Evolutionary conservation across 2,888 invertebrate species (phyloP).

Genomic region (Scaptomyza flava): DNA sequence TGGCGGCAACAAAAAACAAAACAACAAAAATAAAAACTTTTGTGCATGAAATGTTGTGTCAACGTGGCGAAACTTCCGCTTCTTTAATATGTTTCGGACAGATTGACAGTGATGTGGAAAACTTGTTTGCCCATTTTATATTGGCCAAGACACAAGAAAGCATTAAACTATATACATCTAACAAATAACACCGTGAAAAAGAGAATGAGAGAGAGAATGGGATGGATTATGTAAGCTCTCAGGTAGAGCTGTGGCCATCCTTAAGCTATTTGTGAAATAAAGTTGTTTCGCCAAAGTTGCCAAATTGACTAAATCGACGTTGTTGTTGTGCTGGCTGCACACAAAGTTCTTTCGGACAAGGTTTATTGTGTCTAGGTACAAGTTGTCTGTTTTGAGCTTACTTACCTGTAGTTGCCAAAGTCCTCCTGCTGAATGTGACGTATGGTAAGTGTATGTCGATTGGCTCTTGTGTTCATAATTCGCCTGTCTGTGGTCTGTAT

Average conservation of each 20-base stretch:
- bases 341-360: conserved; percentile 33
- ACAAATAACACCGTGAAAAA: conserved; percentile 37
- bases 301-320: conserved; percentile 69
- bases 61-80: conserved; percentile 81
- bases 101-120: conserved; percentile 82
- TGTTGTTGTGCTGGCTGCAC: conserved; percentile 29
- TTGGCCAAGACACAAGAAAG: conserved; percentile 49
- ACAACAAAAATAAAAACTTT: conserved; percentile 50
- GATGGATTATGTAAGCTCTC: conserved; percentile 19
- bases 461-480: conserved; percentile 89
- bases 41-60: conserved; percentile 76
- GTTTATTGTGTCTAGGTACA: conserved; percentile 41
- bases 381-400: conserved; percentile 28
- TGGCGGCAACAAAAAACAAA: conserved; percentile 26
- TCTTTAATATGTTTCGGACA: conserved; percentile 81
- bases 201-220: neutral
- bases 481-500: conserved; percentile 89
- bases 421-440: conserved; percentile 89
- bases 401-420: conserved; percentile 89
- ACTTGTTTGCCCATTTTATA: conserved; percentile 70
- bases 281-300: conserved; percentile 58
- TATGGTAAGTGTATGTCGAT: conserved; percentile 88
- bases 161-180: conserved; percentile 22
- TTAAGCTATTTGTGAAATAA: conserved; percentile 42
- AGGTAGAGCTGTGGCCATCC: conserved; percentile 17